Evolutionary conservation across 2,113 vertebrate genomes (phyloP).

Genomic region (Tricholaema leucomelas): DNA sequence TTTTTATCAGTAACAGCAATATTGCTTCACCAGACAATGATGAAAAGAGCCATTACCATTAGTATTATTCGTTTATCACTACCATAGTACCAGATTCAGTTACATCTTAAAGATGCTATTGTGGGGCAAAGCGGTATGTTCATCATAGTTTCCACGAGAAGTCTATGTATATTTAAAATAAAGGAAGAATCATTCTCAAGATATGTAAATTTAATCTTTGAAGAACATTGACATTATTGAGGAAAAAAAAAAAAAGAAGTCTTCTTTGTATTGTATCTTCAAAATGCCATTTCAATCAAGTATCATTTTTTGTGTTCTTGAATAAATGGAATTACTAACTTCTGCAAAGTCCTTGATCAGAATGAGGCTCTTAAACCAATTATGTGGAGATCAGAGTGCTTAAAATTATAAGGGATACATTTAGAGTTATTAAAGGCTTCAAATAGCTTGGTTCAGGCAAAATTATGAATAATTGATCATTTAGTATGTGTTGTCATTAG

Average conservation of each 20-base stretch:
- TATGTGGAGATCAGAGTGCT: constrained; percentile 57
- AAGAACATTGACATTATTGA: neutral
- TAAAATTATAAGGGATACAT: constrained; percentile 52
- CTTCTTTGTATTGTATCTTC: constrained; percentile 17
- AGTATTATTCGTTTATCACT: neutral
- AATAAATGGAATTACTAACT: constrained; percentile 59
- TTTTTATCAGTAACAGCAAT: neutral
- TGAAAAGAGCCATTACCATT: neutral
- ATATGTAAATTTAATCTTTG: neutral
- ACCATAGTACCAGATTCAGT: neutral
- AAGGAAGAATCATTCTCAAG: neutral
- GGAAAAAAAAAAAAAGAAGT: neutral
- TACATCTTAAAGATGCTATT: neutral
- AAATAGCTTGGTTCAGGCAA: constrained; percentile 45
- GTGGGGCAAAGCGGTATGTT: neutral
- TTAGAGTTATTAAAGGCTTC: constrained; percentile 61
- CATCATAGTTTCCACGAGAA: neutral
- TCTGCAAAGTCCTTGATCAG: constrained; percentile 46
- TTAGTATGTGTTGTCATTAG: constrained; percentile 39
- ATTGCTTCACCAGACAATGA: neutral
- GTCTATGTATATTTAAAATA: neutral
- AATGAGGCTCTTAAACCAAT: constrained; percentile 66
- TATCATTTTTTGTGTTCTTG: constrained; percentile 32
- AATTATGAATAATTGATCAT: constrained; percentile 62
- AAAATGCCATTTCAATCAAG: constrained; percentile 58